Evolutionary conservation across 2,888 invertebrate genomes (phyloP), one percentile per base, ranked within the genome.

Genomic region (Andrena flavipes): DNA sequence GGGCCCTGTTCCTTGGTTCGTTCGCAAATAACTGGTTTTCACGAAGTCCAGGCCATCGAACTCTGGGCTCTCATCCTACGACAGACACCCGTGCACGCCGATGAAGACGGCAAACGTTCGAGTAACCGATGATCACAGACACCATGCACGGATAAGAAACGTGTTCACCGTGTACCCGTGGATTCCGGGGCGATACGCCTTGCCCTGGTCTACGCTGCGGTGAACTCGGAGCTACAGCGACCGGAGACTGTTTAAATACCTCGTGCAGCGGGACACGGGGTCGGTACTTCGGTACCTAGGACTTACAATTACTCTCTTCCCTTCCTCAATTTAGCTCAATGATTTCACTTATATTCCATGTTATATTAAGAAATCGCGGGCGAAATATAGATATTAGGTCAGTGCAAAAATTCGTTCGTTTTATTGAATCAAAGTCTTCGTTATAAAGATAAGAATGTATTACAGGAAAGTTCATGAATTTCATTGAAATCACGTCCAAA

Each of bases 21-120:
- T 85, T 88, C 85, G 78, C 84, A 89, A 88, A 89, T 89, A 89
- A 89, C 89, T 89, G 89, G 89, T 89, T 89, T 88, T 88, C 88
- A 68, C 85, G 64, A 85, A 89, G 84, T 86, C 65, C 86, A 88
- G 90, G 88, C 68, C 89, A 76, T 88, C 85, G 89, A 89, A 87
- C 89, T 74, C 82, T 60, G 77, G 33, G 63, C 69, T 74, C 84
- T 75, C 86, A 83, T 82, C 84, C 86, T 83, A 73, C 71, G 77
- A 74, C 67, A 68, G 77, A 84, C 75, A 69, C 60, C 75, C 62
- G 77, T 65, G 63, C 64, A 20, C 74, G 65, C 79, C 77, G 76
- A 87, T 75, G 68, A 83, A 85, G 77, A 76, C 69, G 54, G 80
- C 86, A 76, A 76, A 78, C 70, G 60, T 70, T 65, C 76, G 65